A percentile compares a stretch with the other conserved stretches of the same genome.
These are phyloP conservation scores for Drosophila emarginata DNA, from an alignment of 2,888 invertebrate genomes.

Conservation along the genomic window DNA sequence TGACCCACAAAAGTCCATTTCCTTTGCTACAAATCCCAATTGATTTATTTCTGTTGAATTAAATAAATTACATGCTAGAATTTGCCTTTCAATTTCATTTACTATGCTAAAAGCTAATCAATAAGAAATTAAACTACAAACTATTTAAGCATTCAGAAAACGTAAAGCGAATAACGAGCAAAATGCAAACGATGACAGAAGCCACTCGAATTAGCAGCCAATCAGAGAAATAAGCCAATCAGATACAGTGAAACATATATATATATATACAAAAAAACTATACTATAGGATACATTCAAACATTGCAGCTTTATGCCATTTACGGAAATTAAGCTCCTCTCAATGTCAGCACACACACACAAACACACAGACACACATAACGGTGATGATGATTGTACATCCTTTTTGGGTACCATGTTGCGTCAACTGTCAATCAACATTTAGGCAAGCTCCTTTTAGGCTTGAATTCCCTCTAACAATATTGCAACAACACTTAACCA, in stretches of 20 bases:
- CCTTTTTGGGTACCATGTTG: conserved; percentile 12
- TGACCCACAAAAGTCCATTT: background rate
- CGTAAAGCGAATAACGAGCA: background rate
- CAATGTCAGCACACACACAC: conserved; percentile 24
- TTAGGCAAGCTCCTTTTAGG: conserved; percentile 15
- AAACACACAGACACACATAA: background rate
- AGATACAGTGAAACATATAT: background rate
- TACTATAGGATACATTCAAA: conserved; percentile 4
- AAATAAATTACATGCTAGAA: conserved; percentile 5
- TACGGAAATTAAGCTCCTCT: conserved; percentile 51
- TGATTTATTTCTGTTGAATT: conserved; percentile 10
- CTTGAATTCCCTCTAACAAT: conserved; percentile 20
- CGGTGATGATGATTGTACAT: conserved; percentile 9
- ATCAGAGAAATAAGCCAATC: conserved; percentile 35
- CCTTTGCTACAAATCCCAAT: conserved; percentile 4
- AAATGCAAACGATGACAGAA: conserved; percentile 37
- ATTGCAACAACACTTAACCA: conserved; percentile 27
- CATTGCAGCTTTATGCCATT: conserved; percentile 1
- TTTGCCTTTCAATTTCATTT: background rate
- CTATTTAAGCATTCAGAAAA: conserved; percentile 9
- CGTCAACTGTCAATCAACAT: conserved; percentile 27
- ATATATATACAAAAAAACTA: conserved; percentile 8
- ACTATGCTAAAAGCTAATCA: conserved; percentile 26
- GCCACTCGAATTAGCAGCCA: conserved; percentile 51
- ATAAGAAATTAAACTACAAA: conserved; percentile 40